phyloP scores from a whole-genome alignment of 92 coral and sea anemone species.

The Metridium senile region DNA sequence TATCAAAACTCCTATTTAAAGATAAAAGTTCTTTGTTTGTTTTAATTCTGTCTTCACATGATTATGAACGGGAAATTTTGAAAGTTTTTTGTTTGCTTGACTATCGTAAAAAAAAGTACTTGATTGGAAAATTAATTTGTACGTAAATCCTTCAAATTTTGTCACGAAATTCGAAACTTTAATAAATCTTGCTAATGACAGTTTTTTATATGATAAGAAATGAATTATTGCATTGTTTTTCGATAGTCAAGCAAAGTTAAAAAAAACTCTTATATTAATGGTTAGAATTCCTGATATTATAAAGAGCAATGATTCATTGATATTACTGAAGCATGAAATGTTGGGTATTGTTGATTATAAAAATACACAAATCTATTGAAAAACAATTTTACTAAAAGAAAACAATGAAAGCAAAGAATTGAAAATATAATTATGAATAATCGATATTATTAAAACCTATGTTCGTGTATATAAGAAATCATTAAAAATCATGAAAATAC shows the following conservation, averaged over 20 bases:
- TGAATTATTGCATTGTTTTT: too few relatives aligned
- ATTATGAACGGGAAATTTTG: background rate
- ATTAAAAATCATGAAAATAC: background rate
- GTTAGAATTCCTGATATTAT: too few relatives aligned
- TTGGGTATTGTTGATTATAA: background rate
- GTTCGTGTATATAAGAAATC: background rate
- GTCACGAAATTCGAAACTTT: too few relatives aligned
- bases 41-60: background rate
- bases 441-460: too few relatives aligned
- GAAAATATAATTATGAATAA: background rate
- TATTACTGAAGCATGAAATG: background rate
- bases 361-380: too few relatives aligned
- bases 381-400: background rate
- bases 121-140: background rate
- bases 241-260: background rate
- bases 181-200: too few relatives aligned
- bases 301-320: too few relatives aligned
- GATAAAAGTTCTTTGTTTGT: background rate
- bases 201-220: too few relatives aligned
- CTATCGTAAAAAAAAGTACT: background rate
- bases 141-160: background rate
- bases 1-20: conserved; percentile 22
- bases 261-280: too few relatives aligned
- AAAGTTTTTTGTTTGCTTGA: background rate
- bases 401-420: background rate